phyloP scores from a whole-genome alignment of 1,140 invertebrate genomes.

The Drosophila eugracilis region DNA sequence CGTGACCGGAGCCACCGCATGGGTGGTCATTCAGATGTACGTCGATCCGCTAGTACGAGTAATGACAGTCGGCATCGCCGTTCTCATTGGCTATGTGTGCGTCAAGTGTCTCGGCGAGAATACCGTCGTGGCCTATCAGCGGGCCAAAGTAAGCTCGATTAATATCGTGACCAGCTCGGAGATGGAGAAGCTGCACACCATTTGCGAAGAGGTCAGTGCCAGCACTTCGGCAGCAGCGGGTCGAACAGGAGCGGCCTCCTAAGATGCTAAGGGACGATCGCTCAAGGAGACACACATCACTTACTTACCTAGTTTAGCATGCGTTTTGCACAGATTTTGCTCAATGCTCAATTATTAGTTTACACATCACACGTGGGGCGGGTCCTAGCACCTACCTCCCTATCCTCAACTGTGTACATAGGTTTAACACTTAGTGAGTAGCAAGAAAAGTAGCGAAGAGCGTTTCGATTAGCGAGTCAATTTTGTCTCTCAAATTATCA shows the following conservation, averaged over 20 bases:
- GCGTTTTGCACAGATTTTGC: constrained; percentile 71
- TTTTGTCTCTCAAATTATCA: constrained; percentile 73
- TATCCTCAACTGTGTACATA: constrained; percentile 68
- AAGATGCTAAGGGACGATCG: constrained; percentile 27
- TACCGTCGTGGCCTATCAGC: constrained; percentile 93
- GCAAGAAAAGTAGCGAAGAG: constrained; percentile 31
- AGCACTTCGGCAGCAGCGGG: constrained; percentile 60
- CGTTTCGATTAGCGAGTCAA: constrained; percentile 72
- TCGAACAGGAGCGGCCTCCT: constrained; percentile 45
- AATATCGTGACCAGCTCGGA: constrained; percentile 88
- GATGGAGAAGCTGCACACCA: constrained; percentile 83
- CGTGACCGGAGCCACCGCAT: constrained; percentile 90
- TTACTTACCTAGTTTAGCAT: constrained; percentile 54
- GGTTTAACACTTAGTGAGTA: constrained; percentile 49
- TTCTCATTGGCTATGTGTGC: constrained; percentile 93
- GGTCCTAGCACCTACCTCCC: constrained; percentile 3
- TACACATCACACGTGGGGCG: constrained; percentile 13
- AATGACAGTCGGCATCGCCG: constrained; percentile 91
- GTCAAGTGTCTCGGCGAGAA: constrained; percentile 93
- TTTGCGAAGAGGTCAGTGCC: constrained; percentile 79
- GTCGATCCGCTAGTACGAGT: constrained; percentile 91
- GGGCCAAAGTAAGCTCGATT: constrained; percentile 94
- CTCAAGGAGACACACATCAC: constrained; percentile 36
- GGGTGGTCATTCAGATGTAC: constrained; percentile 92
- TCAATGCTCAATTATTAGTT: constrained; percentile 67